A percentile compares a stretch with the other conserved stretches of the same genome.
These are phyloP conservation scores for Tiphia femorata DNA, from an alignment of 2,888 invertebrate genomes.

Conservation along the genomic window DNA sequence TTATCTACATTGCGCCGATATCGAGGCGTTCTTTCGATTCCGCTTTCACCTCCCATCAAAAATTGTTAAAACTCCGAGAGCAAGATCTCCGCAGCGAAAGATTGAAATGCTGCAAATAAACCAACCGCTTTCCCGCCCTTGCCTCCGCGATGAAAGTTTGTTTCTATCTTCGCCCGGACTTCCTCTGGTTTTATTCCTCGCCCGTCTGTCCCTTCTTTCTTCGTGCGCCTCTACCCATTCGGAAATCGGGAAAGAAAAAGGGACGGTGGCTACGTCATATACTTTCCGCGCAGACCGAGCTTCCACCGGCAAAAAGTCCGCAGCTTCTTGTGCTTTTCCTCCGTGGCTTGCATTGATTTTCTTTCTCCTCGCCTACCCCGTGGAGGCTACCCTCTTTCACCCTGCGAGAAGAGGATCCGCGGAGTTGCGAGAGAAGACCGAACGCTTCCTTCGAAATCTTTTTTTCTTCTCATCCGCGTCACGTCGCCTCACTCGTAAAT, in stretches of 20 bases:
- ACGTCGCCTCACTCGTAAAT: not conserved
- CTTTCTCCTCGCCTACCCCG: not conserved
- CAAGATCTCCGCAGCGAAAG: too few relatives aligned
- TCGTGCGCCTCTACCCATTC: not conserved
- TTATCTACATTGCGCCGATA: too few relatives aligned
- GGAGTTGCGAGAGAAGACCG: not conserved
- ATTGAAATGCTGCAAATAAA: too few relatives aligned
- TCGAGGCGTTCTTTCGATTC: too few relatives aligned
- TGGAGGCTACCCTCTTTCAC: not conserved
- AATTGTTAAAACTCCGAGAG: too few relatives aligned
- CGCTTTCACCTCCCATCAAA: too few relatives aligned
- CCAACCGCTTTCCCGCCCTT: too few relatives aligned
- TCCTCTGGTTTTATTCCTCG: not conserved
- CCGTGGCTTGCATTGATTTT: constrained; percentile 21
- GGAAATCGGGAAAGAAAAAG: constrained; percentile 10
- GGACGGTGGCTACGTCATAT: constrained; percentile 4
- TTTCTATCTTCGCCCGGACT: too few relatives aligned
- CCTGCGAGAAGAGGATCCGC: not conserved
- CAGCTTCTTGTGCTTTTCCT: constrained; percentile 10
- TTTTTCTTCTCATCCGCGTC: constrained; percentile 6
- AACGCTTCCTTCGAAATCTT: constrained; percentile 4
- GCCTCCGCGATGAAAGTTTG: too few relatives aligned
- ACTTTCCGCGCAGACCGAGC: constrained; percentile 4
- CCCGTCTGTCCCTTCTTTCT: not conserved
- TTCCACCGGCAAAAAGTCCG: constrained; percentile 5